Evolutionary conservation across 2,113 vertebrate genomes (phyloP).

Genomic region (Myodes glareolus): DNA sequence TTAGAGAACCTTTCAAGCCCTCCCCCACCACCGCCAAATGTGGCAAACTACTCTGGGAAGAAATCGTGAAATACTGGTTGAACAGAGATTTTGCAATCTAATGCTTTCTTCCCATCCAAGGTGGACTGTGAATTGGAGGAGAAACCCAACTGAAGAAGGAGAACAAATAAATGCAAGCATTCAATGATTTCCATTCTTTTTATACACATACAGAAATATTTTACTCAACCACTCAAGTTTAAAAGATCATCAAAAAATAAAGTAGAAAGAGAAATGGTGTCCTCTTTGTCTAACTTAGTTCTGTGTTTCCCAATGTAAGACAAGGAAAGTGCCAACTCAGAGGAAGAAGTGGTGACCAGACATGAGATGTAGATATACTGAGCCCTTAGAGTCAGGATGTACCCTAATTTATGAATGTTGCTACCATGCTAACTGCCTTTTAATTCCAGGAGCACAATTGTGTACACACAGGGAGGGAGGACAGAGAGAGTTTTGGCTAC

Average conservation of each 20-base stretch:
- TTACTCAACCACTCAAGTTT: background rate
- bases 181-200: background rate
- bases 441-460: background rate
- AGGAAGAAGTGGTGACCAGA: background rate
- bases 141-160: background rate
- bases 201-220: background rate
- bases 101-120: background rate
- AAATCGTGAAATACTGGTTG: background rate
- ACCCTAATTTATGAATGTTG: background rate
- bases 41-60: background rate
- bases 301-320: background rate
- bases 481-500: background rate
- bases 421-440: background rate
- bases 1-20: constrained; percentile 34
- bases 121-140: background rate
- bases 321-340: background rate
- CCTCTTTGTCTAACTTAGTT: background rate
- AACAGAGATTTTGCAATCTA: constrained; percentile 17
- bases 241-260: background rate
- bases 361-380: background rate
- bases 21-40: background rate
- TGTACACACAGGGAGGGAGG: background rate
- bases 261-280: background rate
- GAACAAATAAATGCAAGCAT: background rate
- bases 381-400: background rate